phyloP scores from a whole-genome alignment of 2,888 invertebrate genomes.

The Brachypterus glaber region DNA sequence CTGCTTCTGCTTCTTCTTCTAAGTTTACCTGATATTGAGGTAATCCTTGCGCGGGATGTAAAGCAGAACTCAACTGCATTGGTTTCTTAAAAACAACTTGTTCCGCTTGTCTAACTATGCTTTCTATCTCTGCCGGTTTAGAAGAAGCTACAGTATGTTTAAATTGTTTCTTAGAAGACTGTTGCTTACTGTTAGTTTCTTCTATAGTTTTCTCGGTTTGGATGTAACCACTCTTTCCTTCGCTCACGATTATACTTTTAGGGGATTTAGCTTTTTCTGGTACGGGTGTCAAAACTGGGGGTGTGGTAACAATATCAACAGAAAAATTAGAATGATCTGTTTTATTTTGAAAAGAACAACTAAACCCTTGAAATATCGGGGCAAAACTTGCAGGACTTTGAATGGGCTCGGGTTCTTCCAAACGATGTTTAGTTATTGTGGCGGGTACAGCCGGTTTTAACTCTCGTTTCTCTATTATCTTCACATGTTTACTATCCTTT shows the following conservation, averaged over 20 bases:
- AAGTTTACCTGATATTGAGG: conserved; percentile 58
- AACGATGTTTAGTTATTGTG: conserved; percentile 4
- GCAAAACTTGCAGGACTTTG: conserved; percentile 16
- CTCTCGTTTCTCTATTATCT: conserved; percentile 4
- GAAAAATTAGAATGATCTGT: conserved; percentile 31
- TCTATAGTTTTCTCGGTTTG: conserved; percentile 27
- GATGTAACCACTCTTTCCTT: conserved; percentile 12
- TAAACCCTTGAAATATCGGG: conserved; percentile 31
- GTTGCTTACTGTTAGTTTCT: conserved; percentile 21
- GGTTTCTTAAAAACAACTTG: conserved; percentile 31
- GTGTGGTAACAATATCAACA: conserved; percentile 29
- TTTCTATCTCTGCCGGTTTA: conserved; percentile 13
- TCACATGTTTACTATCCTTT: conserved; percentile 1
- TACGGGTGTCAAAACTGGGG: conserved; percentile 26
- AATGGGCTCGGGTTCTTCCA: conserved; percentile 13
- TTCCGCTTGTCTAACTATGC: conserved; percentile 27
- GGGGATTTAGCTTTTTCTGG: conserved; percentile 18
- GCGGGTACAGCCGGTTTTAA: conserved; percentile 11
- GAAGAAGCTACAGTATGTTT: conserved; percentile 14
- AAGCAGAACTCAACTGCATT: conserved; percentile 25
- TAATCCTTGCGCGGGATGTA: conserved; percentile 54
- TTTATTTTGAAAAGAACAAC: conserved; percentile 32
- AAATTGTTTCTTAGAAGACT: conserved; percentile 18
- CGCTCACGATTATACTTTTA: background rate
- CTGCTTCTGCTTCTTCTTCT: conserved; percentile 30